These are phyloP conservation scores for Picathartes gymnocephalus DNA, from an alignment of 2,113 vertebrate genomes.

Conservation along the genomic window DNA sequence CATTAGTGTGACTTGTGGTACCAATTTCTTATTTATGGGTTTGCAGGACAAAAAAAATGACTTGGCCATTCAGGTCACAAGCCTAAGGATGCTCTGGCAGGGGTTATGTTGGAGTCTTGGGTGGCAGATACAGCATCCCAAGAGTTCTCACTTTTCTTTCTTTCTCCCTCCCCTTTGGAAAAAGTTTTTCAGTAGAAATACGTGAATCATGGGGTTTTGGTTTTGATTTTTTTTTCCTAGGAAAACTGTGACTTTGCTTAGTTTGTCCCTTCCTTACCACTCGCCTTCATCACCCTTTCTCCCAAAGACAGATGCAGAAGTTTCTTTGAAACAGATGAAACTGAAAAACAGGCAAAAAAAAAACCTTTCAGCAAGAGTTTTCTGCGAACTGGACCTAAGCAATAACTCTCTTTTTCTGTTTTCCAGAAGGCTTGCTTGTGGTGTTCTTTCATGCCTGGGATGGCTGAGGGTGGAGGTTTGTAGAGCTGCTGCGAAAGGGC, in stretches of 20 bases:
- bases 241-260: not conserved
- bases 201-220: not conserved
- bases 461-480: slow-evolving; percentile 30
- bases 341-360: not conserved
- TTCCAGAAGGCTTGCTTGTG: not conserved
- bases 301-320: not conserved
- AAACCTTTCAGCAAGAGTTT: not conserved
- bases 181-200: not conserved
- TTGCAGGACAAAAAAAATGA: not conserved
- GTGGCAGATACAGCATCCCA: not conserved
- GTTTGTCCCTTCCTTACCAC: not conserved
- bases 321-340: not conserved
- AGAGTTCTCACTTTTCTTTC: not conserved
- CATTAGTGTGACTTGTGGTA: not conserved
- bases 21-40: not conserved
- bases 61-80: not conserved
- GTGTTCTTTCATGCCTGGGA: not conserved
- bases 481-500: not conserved
- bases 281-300: not conserved
- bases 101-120: not conserved
- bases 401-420: not conserved
- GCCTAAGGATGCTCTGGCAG: not conserved
- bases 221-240: not conserved
- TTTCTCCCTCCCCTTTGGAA: fast-evolving
- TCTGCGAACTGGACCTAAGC: not conserved